A percentile compares a stretch with the other conserved stretches of the same genome.
Conservation (phyloP, 2,888 invertebrate genomes). For the Euzetes globulus region DNA sequence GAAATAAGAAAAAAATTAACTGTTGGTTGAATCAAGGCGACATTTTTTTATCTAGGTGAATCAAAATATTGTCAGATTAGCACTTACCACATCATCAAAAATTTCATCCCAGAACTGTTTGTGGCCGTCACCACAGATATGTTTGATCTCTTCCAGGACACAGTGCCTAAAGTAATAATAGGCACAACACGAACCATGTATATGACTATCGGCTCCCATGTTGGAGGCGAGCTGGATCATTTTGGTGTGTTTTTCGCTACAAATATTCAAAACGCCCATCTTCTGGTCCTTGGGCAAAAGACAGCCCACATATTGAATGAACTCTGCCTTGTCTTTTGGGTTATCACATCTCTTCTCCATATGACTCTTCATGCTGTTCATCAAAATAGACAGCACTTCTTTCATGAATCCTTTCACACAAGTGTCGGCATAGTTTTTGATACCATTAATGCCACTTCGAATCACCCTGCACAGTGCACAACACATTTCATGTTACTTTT, state of each 20-base stretch:
- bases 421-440: neutral
- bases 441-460: too few relatives aligned
- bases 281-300: neutral
- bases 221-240: neutral
- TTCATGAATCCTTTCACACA: neutral
- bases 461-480: neutral
- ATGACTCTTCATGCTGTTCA: neutral
- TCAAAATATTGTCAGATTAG: too few relatives aligned
- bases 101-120: slow-evolving; percentile 2
- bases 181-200: neutral
- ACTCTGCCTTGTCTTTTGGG: neutral
- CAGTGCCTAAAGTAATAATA: neutral
- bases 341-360: neutral
- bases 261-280: neutral
- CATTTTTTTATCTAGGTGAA: too few relatives aligned
- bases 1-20: too few relatives aligned
- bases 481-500: neutral
- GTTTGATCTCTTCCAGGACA: neutral
- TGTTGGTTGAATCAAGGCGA: too few relatives aligned
- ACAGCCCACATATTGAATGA: neutral
- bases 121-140: neutral
- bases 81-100: slow-evolving; percentile 6
- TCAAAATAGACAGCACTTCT: neutral
- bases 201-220: neutral
- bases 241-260: neutral